Evolutionary conservation across 2,888 invertebrate genomes (phyloP), one percentile per base, ranked within the genome.

Genomic region (Brenthis daphne): DNA sequence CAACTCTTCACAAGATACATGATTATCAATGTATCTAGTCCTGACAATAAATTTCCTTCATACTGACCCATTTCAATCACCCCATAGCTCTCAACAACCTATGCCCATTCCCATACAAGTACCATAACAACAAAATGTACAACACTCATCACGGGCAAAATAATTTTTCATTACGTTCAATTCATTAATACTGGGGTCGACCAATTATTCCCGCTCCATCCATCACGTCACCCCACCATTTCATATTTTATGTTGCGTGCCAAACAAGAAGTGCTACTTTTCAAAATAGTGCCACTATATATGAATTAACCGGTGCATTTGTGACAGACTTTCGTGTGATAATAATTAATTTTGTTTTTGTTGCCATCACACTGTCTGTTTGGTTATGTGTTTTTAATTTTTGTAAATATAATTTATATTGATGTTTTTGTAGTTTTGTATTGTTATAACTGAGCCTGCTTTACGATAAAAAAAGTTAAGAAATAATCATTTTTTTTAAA

Each of bases 121-220:
- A 43, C 37, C 37, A 43, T 43, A 43, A 43, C 37, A 20, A 5
- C 37, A 53, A 51, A 54, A 14, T 37, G 12, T 33, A 33, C 61
- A 61, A 74, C n/a, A 12, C 77, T 77, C 63, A 80, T 80, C 81
- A 81, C 79, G 67, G 74, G 75, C 74, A 77, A 86, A 85, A 90
- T 90, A 84, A 90, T 88, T 91, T 91, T 90, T 89, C 90, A 91
- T 91, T 90, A 90, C 84, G 77, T 83, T 84, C 89, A 90, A 89
- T 90, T 90, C 91, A 91, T 92, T 90, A 90, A 87, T 86, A 80
- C 77, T 84, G 86, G 85, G 87, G 88, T 82, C 79, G 81, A 85
- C 84, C 89, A 90, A 92, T 92, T 91, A 89, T 87, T 84, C 85
- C 80, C 84, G 87, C 85, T 80, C 83, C 84, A 90, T 91, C 85